Base-by-base conservation (phyloP, 2,113 vertebrate species). In the Aix galericulata region DNA sequence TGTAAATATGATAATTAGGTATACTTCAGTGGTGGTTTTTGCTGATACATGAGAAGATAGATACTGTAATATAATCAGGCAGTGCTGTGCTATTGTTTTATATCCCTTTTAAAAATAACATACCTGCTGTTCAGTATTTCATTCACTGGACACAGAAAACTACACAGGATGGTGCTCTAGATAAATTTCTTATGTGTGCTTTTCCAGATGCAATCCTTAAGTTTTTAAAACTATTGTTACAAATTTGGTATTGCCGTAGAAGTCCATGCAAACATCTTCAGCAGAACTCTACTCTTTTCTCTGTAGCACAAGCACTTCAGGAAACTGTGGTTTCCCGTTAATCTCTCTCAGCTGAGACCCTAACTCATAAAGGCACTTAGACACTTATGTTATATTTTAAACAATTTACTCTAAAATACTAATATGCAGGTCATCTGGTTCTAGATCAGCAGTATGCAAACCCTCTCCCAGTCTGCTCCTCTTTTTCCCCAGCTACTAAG, bases 1-100 rank as follows among this genome's bases (percentile, higher is more conserved):
- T 97, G 98, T 97, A 98, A 98, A 98, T 98, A 98, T 98, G 97
- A 97, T 98, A 98, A 98, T 98, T 97, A 98, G 97, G 95, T 95
- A 93, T 95, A 98, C 97, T 98, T 97, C 97, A 84, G 92, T 56
- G 85, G 97, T 97, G 97, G 95, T 97, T 98, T 98, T 97, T 98
- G 98, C 98, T 98, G 98, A 98, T 98, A 97, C 98, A 97, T 97
- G 95, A 97, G 97, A 97, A 98, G 97, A 98, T 91, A 97, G 97
- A 97, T 97, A 91, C 88, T 93, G 92, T 97, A 98, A 98, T 98
- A 97, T 97, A 97, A 97, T 95, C 96, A 98, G 96, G 89, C 95
- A 97, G 94, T 92, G 78, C 72, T 95, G 88, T 6, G 20, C 96
- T 97, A 95, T 97, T 98, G 97, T 97, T 98, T 98, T 98, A 98